Evolutionary conservation across 2,113 vertebrate species (phyloP).

Genomic region (Lipotes vexillifer): DNA sequence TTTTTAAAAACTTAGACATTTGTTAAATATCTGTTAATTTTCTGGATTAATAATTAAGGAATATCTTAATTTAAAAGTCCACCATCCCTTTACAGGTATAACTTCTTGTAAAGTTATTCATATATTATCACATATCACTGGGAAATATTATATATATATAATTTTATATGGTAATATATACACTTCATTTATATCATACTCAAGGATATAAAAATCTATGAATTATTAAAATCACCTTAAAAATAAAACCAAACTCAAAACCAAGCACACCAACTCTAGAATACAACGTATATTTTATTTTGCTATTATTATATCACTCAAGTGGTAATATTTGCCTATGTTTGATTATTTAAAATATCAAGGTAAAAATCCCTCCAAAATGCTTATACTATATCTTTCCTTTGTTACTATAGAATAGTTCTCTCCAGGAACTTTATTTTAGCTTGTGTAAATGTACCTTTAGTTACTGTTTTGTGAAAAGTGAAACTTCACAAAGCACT

Average conservation of each 20-base stretch:
- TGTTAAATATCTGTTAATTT: neutral
- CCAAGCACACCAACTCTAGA: neutral
- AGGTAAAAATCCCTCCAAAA: neutral
- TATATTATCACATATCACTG: neutral
- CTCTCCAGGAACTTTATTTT: neutral
- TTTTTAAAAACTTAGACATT: neutral
- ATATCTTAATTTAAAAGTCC: neutral
- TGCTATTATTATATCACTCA: neutral
- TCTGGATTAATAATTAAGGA: neutral
- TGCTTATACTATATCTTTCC: neutral
- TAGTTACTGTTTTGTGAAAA: neutral
- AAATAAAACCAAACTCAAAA: neutral
- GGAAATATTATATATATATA: neutral
- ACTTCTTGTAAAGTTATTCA: neutral
- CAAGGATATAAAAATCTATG: conserved; percentile 41
- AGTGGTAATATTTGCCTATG: neutral
- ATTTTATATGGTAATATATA: neutral
- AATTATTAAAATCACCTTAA: neutral
- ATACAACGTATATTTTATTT: conserved; percentile 11
- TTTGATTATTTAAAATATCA: neutral
- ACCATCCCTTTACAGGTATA: neutral
- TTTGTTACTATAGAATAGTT: neutral
- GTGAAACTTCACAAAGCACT: neutral
- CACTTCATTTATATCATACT: neutral
- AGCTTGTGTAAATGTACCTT: neutral